Evolutionary conservation across 1,140 invertebrate genomes (phyloP), one percentile per base, ranked within the genome.

Genomic region (Plodia interpunctella): DNA sequence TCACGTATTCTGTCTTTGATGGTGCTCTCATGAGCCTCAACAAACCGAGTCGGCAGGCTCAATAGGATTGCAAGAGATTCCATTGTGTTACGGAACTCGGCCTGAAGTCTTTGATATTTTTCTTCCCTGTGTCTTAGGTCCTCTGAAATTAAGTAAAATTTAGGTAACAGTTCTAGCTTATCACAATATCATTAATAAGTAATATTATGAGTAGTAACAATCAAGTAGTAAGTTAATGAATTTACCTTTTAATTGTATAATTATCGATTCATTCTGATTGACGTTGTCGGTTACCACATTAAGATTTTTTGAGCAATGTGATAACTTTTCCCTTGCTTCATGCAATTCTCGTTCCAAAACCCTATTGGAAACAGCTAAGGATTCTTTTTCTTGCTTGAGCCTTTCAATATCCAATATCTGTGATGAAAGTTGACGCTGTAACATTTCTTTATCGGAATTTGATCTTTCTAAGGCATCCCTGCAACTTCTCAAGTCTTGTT

Each of bases 1-100:
- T 96, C 94, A 18, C 94, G 86, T 54, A 96, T 92, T 62, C 94
- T 90, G 51, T 96, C 94, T 78, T 95, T 95, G 54, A 96, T 95
- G 11, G 94, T 88, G 19, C 90, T 92, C 76, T 96, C 94, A 49
- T 94, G 92, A 1, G 94, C 92, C 70, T 96, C 95, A 2, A 95
- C 92, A 71, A 94, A 94, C 69, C 93, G 83, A 38, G 92, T 91
- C 1, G 94, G 93, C 5, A 93, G 91, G 69, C 94, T 94, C 1
- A 95, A 70, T 11, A 94, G 84, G 52, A 94, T 93, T 1, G 94
- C 92, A 49, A 94, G 74, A 0, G 93, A 93, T 76, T 95, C 94
- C 68, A 94, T 80, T 0, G 92, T 82, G 66, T 93, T 92, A 6
- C 92, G 90, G 59, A 93, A 88, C 61, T 94, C 94, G 51, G 91